Base-by-base conservation (phyloP, 2,888 invertebrate genomes). In the Calameuta filiformis region DNA sequence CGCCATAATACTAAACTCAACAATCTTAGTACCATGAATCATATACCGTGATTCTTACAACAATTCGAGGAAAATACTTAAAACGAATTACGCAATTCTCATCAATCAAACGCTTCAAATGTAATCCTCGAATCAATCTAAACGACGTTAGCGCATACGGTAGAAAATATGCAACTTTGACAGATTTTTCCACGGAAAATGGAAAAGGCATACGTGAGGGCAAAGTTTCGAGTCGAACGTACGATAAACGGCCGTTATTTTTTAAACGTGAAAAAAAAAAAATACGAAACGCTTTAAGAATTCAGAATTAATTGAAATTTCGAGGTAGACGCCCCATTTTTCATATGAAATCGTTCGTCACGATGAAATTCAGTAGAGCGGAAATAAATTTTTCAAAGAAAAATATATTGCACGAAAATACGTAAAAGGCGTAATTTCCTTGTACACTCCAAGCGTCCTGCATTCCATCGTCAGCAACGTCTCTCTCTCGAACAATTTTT, bases 1-100 rank as follows among this genome's bases (percentile, higher is more conserved):
- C 56, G 23, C 56, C 76, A 73, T 76, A 77, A 81, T 81, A 81
- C 79, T 79, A 79, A 73, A 79, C 75, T 78, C 75, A 69, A 79
- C 77, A 73, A 80, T 80, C 79, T 79, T 71, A 68, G 35, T 73
- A 77, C 12, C 35, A 3, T 35, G 35, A 56, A 75, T 73, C 78
- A 35, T 40, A 35, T 73, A 69, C 75, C 68, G 71, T 75, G 78
- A 79, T 78, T 76, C 76, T 80, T 56, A 23, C 23, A 2, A 23
- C 23, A 2, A 23, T 56, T 23, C 56, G 56, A 56, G 56, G 56
- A 56, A 9, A 56, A 23, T 56, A 56, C 56, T 23, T 56, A 23
- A 56, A 56, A 56, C 56, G 56, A 56, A 56, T 56, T 56, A 23
- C 56, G 23, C 9, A 56, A 56, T 56, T 56, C 56, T 56, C 56